Evolutionary conservation across 2,888 invertebrate species (phyloP).

Genomic region (Ptycholaimellus sp.): DNA sequence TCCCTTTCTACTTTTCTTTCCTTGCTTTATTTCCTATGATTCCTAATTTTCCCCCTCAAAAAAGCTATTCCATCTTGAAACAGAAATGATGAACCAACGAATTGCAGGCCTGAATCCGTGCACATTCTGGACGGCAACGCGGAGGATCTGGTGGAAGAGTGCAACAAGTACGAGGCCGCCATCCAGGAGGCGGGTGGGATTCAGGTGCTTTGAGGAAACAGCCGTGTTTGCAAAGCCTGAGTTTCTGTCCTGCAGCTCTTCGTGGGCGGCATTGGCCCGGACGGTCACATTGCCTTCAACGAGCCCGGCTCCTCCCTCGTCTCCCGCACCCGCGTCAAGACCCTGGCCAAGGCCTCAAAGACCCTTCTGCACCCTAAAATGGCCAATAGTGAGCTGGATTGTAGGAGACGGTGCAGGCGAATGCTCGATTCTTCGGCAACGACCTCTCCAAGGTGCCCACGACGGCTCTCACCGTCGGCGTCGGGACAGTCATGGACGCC

Average conservation of each 20-base stretch:
- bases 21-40: too few species aligned
- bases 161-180: conserved; percentile 55
- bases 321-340: conserved; percentile 83
- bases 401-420: conserved; percentile 87
- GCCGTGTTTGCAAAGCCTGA: too few species aligned
- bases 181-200: conserved; percentile 71
- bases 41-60: too few species aligned
- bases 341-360: conserved; percentile 57
- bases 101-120: too few species aligned
- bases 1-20: too few species aligned
- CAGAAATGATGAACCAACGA: conserved; percentile 55
- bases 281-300: conserved; percentile 97
- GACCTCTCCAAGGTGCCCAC: conserved; percentile 74
- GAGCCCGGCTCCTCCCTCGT: conserved; percentile 89
- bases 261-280: conserved; percentile 98
- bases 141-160: conserved; percentile 52
- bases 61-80: too few species aligned
- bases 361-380: too few species aligned
- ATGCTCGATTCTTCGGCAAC: conserved; percentile 77
- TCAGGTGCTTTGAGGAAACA: too few species aligned
- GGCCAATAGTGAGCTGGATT: too few species aligned
- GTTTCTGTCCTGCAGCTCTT: too few species aligned
- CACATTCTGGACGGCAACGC: conserved; percentile 86
- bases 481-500: conserved; percentile 95
- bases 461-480: conserved; percentile 75